Evolutionary conservation across 92 coral and sea anemone genomes (phyloP), one percentile per base, ranked within the genome.

Genomic region (Muricea muricata): DNA sequence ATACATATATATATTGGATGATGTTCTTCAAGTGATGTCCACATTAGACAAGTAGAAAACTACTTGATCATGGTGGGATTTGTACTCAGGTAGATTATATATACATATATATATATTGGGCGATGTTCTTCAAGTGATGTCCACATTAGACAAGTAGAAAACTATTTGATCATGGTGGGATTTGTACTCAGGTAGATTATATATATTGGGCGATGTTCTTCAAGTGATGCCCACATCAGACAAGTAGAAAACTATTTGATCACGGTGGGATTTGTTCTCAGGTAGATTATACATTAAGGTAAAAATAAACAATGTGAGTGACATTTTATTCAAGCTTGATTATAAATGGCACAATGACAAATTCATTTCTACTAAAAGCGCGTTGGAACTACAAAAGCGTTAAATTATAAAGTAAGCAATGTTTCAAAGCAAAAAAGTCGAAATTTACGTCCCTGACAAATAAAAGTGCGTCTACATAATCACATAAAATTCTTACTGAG

Each of bases 121-220:
- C 13, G 70, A 63, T 63, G 70, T 8, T 32, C 60, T 52, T 7
- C 26, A 52, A 20, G 26, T 52, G 26, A 20, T 52, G 60, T 52
- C 42, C 20, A 26, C 39, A 63, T 39, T 20, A 25, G 37, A n/a
- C 70, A 12, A 63, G 70, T 63, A 10, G 21, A 63, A 26, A 63
- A 28, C 70, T 30, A 63, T 39, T 63, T 63, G 70, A 63, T 63
- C 70, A 24, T 30, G 35, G 70, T 63, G 65, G 31, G 29, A 57
- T 9, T 45, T 45, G 50, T 45, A 45, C 50, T 37, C 42, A 37
- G 42, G 42, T 37, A 37, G 9, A 37, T 37, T 37, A 37, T 37
- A 37, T 37, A 37, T 37, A 37, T 37, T 4, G 42, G 42, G 9
- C 9, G 60, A 52, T 52, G 26, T 52, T 52, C 60, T 52, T 10